Evolutionary conservation across 2,888 invertebrate species (phyloP).

Genomic region (Habrosyne pyritoides): DNA sequence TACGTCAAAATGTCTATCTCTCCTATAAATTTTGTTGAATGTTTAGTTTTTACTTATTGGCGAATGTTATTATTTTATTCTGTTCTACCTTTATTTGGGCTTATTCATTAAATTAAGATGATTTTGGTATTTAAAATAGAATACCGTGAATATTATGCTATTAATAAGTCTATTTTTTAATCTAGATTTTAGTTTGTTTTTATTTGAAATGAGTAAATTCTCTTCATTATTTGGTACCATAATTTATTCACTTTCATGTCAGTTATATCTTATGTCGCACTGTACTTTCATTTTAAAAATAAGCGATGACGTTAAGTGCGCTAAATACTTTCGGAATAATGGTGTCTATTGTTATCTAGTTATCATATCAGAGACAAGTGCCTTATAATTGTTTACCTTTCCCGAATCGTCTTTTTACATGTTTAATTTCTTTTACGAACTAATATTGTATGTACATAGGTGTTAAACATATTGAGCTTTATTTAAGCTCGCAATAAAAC

Average conservation of each 20-base stretch:
- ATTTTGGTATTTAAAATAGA: too few species aligned
- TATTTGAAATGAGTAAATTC: too few species aligned
- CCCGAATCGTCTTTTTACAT: not conserved
- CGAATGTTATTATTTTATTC: too few species aligned
- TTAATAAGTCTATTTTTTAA: too few species aligned
- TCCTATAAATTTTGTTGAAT: too few species aligned
- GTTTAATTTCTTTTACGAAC: not conserved
- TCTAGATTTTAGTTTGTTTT: too few species aligned
- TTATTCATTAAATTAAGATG: too few species aligned
- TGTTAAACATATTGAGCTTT: not conserved
- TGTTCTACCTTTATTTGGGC: too few species aligned
- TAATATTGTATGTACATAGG: too few species aligned
- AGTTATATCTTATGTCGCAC: slow-evolving; percentile 6
- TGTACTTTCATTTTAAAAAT: slow-evolving; percentile 17
- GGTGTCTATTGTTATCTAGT: slow-evolving; percentile 5
- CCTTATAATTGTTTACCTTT: slow-evolving; percentile 5
- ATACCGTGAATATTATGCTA: too few species aligned
- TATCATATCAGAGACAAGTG: slow-evolving; percentile 6
- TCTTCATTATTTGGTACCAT: not conserved
- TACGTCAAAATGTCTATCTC: not conserved
- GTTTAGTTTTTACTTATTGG: too few species aligned
- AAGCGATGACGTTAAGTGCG: slow-evolving; percentile 34
- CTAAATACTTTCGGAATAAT: slow-evolving; percentile 37
- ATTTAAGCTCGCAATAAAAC: not conserved
- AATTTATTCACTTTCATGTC: slow-evolving; percentile 2